Base-by-base conservation (phyloP, 2,113 vertebrate species). In the Thalassoma bifasciatum region DNA sequence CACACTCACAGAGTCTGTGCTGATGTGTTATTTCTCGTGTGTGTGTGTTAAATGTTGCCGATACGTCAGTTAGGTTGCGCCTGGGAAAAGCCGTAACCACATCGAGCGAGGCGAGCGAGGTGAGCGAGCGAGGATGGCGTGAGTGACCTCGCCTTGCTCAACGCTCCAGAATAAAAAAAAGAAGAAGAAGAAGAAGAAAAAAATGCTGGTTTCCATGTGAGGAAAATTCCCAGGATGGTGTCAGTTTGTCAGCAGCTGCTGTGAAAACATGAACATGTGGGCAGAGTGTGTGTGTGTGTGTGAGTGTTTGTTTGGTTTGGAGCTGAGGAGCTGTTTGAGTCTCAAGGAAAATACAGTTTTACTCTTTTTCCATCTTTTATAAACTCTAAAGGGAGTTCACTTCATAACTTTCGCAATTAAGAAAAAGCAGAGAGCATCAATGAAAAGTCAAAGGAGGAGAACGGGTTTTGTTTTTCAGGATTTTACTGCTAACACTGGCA, bases 201-300 rank as follows among this genome's bases (percentile, higher is more conserved):
- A 88, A 71, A 66, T 74, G 77, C 34, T 72, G 66, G 47, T 89
- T 83, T 88, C 83, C 77, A 64, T 71, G 79, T 22, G 47, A 52
- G 70, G 77, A 68, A 85, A 86, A 75, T 80, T 82, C n/a, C 75
- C 77, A 69, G 40, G 67, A 66, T 78, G 9, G 50, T 38, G 62
- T 63, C 72, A 80, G 68, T 87, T 66, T 78, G 65, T 83, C 71
- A 85, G 82, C 64, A 78, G 79, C 68, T 62, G 64, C 75, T 66
- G 72, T 46, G 75, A 79, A 85, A 78, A 76, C 66, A 69, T 66
- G 74, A 72, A 72, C 71, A 79, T 72, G 68, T 57, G 61, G 52
- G 58, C 4, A 54, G 57, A 77, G 58, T n/a, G n/a, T 54, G n/a
- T 54, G 44, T 14, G 5, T 21, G 63, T 38, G 36, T 34, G 38